These are phyloP conservation scores for Glandiceps talaboti DNA, from an alignment of 53 echinoderm and acorn worm genomes.

Conservation along the genomic window DNA sequence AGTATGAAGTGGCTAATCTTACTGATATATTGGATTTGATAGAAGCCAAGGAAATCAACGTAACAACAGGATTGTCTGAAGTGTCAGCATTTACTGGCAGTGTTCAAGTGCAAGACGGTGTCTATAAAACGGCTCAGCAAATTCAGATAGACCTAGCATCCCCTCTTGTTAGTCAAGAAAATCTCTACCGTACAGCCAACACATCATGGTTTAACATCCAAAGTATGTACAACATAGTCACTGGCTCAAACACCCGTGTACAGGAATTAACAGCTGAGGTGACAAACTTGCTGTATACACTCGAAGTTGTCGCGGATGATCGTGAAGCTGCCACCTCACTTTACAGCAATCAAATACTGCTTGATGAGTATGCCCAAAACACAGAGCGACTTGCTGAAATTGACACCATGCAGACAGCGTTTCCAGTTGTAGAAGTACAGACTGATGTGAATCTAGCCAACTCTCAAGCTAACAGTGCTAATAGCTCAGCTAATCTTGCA, in stretches of 20 bases:
- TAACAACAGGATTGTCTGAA: neutral
- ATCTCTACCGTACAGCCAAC: conserved; percentile 17
- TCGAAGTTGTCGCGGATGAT: conserved; percentile 12
- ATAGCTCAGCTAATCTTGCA: conserved; percentile 27
- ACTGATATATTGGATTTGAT: conserved; percentile 23
- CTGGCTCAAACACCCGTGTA: conserved; percentile 9
- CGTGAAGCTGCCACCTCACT: conserved; percentile 14
- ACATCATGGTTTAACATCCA: conserved; percentile 24
- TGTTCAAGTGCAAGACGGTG: conserved; percentile 23
- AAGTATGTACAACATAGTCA: conserved; percentile 13
- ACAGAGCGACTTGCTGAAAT: conserved; percentile 23
- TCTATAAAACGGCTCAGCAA: conserved; percentile 11
- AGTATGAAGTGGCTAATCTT: conserved; percentile 15
- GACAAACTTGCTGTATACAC: conserved; percentile 4
- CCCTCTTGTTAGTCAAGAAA: conserved; percentile 17
- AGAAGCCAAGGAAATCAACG: conserved; percentile 6
- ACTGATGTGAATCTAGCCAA: conserved; percentile 17
- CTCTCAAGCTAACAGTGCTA: conserved; percentile 25
- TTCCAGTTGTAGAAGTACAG: conserved; percentile 18
- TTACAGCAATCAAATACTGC: conserved; percentile 12
- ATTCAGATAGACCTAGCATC: conserved; percentile 21
- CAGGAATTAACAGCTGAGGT: conserved; percentile 5
- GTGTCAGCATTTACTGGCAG: conserved; percentile 31
- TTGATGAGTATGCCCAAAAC: conserved; percentile 27
- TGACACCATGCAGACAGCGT: conserved; percentile 24